Percentiles rank a stretch among this genome's conserved stretches.
These are phyloP conservation scores for Catostomus latipinnis DNA, from an alignment of 2,797 vertebrate species.

Conservation along the genomic window DNA sequence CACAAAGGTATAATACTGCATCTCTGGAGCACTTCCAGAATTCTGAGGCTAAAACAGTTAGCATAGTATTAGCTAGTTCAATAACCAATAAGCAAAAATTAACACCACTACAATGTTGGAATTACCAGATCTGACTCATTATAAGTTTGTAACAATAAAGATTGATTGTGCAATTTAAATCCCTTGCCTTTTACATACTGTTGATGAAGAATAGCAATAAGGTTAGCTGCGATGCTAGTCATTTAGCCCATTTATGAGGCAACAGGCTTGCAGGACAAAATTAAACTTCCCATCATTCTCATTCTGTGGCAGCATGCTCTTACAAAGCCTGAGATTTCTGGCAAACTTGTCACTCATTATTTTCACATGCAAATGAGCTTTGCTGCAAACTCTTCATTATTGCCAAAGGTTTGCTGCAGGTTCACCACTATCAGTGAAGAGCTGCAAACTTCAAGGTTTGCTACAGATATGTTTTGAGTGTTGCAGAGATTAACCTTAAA, in stretches of 20 bases:
- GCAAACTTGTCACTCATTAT: no score
- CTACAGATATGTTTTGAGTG: slow-evolving; percentile 76
- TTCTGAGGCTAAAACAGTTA: slow-evolving; percentile 4
- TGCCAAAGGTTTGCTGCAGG: no score
- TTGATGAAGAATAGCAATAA: not conserved
- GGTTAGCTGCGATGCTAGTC: not conserved
- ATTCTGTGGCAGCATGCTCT: not conserved
- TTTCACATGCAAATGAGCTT: no score
- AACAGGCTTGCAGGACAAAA: no score
- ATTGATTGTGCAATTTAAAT: not conserved
- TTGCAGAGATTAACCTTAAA: slow-evolving; percentile 61
- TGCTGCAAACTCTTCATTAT: no score
- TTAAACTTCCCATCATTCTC: not conserved
- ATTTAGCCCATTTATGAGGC: not conserved
- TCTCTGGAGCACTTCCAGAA: slow-evolving; percentile 4
- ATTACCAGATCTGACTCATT: not conserved
- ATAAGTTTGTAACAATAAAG: not conserved
- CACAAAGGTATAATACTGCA: slow-evolving; percentile 12
- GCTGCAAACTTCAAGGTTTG: slow-evolving; percentile 35
- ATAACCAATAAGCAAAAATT: not conserved
- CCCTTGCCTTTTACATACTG: not conserved
- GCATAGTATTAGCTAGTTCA: slow-evolving; percentile 23
- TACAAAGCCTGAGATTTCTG: no score
- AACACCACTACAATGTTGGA: not conserved
- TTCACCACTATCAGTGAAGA: no score